Percentiles rank a stretch among this genome's conserved stretches.
phyloP scores from a whole-genome alignment of 2,888 invertebrate genomes.

The Blastobasis adustella region DNA sequence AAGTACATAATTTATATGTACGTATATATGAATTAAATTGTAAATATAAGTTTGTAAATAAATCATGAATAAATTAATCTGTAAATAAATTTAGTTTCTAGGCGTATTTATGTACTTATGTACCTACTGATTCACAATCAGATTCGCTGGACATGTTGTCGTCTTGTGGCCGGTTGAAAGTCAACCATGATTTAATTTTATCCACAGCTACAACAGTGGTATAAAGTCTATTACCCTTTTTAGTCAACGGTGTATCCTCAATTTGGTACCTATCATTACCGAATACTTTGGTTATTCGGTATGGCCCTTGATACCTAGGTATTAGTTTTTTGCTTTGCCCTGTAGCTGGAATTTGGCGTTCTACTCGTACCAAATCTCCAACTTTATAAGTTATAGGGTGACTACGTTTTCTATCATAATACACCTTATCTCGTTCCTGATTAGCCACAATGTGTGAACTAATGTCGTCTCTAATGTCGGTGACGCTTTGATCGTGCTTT shows the following conservation, averaged over 20 bases:
- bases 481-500: neutral
- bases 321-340: conserved; percentile 2
- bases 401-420: neutral
- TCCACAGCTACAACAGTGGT: conserved; percentile 1
- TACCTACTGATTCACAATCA: no score
- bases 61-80: no score
- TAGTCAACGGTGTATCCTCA: no score
- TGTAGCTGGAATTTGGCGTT: neutral
- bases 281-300: neutral
- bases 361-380: neutral
- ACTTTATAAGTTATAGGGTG: neutral
- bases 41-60: no score
- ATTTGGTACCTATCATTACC: neutral
- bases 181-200: neutral
- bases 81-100: no score
- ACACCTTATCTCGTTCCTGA: neutral
- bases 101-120: no score
- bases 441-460: neutral
- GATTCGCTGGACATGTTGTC: no score
- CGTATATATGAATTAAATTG: no score
- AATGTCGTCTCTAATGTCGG: neutral
- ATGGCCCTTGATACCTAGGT: conserved; percentile 6
- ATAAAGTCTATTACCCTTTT: neutral
- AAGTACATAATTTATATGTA: no score
- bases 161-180: no score